Evolutionary conservation across 2,888 invertebrate species (phyloP).

Genomic region (Nomada fucata): DNA sequence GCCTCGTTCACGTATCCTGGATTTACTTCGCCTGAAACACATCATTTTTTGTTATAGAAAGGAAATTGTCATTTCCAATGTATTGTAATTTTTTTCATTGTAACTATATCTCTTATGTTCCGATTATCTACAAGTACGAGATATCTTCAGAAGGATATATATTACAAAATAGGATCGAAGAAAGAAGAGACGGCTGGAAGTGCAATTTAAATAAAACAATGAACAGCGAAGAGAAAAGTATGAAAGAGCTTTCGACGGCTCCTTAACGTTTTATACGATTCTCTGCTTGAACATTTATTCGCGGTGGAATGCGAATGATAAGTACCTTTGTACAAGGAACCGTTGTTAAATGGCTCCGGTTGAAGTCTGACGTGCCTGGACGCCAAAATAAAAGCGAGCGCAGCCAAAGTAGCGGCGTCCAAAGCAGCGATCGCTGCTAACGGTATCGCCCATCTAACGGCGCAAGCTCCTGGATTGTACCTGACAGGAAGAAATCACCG

Average conservation of each 20-base stretch:
- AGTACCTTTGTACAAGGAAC: constrained; percentile 88
- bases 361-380: constrained; percentile 94
- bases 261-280: not conserved
- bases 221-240: no score
- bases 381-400: constrained; percentile 96
- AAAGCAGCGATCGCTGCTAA: constrained; percentile 95
- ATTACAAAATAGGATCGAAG: no score
- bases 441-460: constrained; percentile 96
- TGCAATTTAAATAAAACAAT: no score
- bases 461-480: constrained; percentile 91
- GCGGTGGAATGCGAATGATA: not conserved
- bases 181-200: no score
- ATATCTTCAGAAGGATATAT: no score
- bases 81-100: not conserved
- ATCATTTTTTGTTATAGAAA: not conserved
- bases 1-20: constrained; percentile 94
- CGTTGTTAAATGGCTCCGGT: constrained; percentile 90
- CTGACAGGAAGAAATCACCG: constrained; percentile 59
- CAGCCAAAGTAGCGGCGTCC: constrained; percentile 93
- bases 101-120: not conserved
- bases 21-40: constrained; percentile 92
- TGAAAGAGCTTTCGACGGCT: no score
- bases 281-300: not conserved
- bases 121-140: no score
- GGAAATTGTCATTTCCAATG: no score